Base-by-base conservation (phyloP, 1,140 invertebrate species). In the Atopsyche davidsoni region DNA sequence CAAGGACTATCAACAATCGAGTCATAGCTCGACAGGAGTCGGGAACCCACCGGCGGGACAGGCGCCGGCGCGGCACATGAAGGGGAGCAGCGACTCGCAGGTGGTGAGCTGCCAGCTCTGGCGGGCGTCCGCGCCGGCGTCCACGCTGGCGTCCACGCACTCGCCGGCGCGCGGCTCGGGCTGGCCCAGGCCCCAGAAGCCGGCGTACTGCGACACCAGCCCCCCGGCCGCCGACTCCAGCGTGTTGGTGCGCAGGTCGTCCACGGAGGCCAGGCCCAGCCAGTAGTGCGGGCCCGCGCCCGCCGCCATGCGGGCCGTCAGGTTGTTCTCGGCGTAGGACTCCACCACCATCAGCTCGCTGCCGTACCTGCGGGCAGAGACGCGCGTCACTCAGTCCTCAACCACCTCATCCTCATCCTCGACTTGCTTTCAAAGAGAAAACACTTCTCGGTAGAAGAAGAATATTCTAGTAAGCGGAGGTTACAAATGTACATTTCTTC, bases 81-180 rank as follows among this genome's bases (percentile, higher is more conserved):
- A 98, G 19, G 94, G 92, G 50, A 96, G 71, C 17, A 97, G 75
- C 14, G 87, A 86, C 76, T 97, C 93, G 66, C 94, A 97, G 9
- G 92, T 92, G 46, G 88, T 89, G 42, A 96, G 72, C 67, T 90
- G 83, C 92, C 92, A 96, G 53, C 88, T 92, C 70, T 95, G 91
- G 51, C 76, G 79, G 58, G 87, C 81, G n/a, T 78, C 83, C n/a
- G 79, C 80, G 58, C 87, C 81, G n/a, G 78, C 83, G n/a, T 79
- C 80, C 9, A 89, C 72, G 10, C 80, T 79, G 1, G 84, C 79
- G 51, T 89, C 85, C 4, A 95, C 92, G 70, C 93, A 96, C 72
- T 92, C 87, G 18, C 92, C 92, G 9, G 81, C 79, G 36, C 77
- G 75, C 14, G 89, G 83, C 68, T 93, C 82, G 1, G 94, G 94